phyloP scores from a whole-genome alignment of 2,888 invertebrate species.

The Pollenia amentaria region DNA sequence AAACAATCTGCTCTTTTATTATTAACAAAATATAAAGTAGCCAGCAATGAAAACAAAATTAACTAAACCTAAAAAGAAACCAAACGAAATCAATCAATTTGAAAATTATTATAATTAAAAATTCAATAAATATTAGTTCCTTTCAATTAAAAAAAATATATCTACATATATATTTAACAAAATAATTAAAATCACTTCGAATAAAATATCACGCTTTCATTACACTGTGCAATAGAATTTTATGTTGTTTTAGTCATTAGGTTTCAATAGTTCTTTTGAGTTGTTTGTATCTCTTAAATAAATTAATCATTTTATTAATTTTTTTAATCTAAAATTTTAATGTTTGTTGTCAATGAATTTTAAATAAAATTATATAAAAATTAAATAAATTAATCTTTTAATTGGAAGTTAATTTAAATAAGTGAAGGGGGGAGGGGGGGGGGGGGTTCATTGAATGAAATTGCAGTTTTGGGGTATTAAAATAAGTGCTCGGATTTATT shows the following conservation, averaged over 20 bases:
- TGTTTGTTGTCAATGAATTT: constrained; percentile 60
- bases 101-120: constrained; percentile 46
- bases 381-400: constrained; percentile 18
- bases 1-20: constrained; percentile 5
- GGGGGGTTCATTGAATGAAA: too few species aligned
- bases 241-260: constrained; percentile 34
- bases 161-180: background rate
- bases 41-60: constrained; percentile 43
- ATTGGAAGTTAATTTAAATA: too few species aligned
- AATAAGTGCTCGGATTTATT: too few species aligned
- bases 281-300: constrained; percentile 24
- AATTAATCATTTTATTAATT: constrained; percentile 39
- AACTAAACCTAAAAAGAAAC: background rate
- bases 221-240: constrained; percentile 52
- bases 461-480: too few species aligned
- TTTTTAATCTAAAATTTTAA: constrained; percentile 34
- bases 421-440: too few species aligned
- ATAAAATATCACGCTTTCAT: constrained; percentile 48
- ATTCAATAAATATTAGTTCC: constrained; percentile 62
- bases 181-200: constrained; percentile 41
- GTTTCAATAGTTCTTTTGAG: constrained; percentile 48
- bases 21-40: constrained; percentile 31
- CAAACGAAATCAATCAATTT: constrained; percentile 22
- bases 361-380: constrained; percentile 55
- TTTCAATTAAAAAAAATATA: constrained; percentile 23